Evolutionary conservation across 2,888 invertebrate genomes (phyloP), one percentile per base, ranked within the genome.

Genomic region (Troides aeacus): DNA sequence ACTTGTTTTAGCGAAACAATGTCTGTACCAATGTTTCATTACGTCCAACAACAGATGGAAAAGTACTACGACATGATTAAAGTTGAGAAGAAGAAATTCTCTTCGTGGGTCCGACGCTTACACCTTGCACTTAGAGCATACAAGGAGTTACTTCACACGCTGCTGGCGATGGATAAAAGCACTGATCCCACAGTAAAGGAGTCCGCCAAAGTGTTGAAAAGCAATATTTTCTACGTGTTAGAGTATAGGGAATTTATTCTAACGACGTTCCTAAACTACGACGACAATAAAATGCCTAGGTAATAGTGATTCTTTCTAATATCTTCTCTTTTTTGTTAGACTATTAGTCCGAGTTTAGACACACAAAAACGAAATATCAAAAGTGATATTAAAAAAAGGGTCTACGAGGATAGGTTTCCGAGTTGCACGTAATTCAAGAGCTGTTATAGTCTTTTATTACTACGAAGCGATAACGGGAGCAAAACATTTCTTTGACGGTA

Each of bases 231-330:
- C 89, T 99, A 99, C 89, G 96, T 98, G 62, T 93, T 97, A 77
- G 99, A 99, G 88, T 99, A 99, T 86, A 94, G 99, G 74, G 99
- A 99, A 88, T 95, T 98, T 76, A 94, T 98, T 80, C 90, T 98
- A 69, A 94, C 95, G 65, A 94, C 98, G 75, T 90, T 99, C 79
- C 93, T 96, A 75, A 95, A 95, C 79, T 99, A 96, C 89, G 96
- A 98, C 82, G 96, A 97, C 81, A 90, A 94, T 76, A 96, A 97
- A 92, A 96, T 97, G 95, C 96, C 98, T 71, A 95, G 95, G 97
- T 96, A 87, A 85, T 93, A 23, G 21, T 21, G 60, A 71, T 70
- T 36, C 57, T 2, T 56, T 15, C 8, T 56, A n/a, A 4, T 56
- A 56, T 56, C 5, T 56, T 56, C 6, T 21, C 15, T 2, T 46